Evolutionary conservation across 2,888 invertebrate genomes (phyloP).

Genomic region (Gymnocheta viridis): DNA sequence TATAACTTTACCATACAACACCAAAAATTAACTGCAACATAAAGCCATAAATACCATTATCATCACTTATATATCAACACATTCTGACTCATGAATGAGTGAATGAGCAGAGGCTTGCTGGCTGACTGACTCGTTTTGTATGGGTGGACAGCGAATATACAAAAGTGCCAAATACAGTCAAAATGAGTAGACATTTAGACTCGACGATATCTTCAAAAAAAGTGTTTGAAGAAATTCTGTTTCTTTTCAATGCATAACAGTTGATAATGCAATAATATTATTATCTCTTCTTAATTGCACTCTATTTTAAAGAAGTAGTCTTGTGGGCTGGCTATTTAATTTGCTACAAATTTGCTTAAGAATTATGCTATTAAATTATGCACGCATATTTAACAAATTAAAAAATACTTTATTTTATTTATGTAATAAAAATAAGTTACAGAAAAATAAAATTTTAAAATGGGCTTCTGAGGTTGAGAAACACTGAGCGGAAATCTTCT

Average conservation of each 20-base stretch:
- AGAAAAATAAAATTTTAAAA: too few relatives aligned
- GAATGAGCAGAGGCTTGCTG: not conserved
- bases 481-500: too few relatives aligned
- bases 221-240: constrained; percentile 30
- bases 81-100: not conserved
- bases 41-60: constrained; percentile 66
- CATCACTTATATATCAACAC: constrained; percentile 34
- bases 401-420: too few relatives aligned
- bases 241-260: not conserved
- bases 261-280: constrained; percentile 27
- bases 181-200: constrained; percentile 56
- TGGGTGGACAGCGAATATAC: constrained; percentile 62
- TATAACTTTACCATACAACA: constrained; percentile 31
- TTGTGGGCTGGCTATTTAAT: not conserved
- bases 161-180: constrained; percentile 50
- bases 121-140: constrained; percentile 37
- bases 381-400: too few relatives aligned
- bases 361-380: not conserved
- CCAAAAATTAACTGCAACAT: constrained; percentile 64
- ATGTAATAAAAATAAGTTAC: too few relatives aligned
- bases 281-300: not conserved
- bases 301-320: not conserved
- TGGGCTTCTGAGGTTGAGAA: too few relatives aligned
- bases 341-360: not conserved
- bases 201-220: constrained; percentile 33